A percentile compares a stretch with the other conserved stretches of the same genome.
Conservation (phyloP, 1,140 invertebrate genomes). For the Proctacanthus coquilletti region DNA sequence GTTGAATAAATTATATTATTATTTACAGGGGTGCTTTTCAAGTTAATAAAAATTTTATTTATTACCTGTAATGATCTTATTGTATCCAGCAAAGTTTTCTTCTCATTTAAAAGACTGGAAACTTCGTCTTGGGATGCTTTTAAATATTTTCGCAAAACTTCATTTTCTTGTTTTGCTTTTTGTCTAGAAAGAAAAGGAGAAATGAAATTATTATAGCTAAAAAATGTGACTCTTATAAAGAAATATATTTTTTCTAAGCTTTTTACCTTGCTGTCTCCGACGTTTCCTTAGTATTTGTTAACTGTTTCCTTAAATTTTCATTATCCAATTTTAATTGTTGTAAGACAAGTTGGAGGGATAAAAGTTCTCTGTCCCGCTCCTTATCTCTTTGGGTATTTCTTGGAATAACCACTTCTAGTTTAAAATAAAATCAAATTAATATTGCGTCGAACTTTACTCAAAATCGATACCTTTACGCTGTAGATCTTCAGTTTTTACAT, state of each 20-base stretch:
- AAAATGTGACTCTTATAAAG: not conserved
- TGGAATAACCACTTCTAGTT: too few species aligned
- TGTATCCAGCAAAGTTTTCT: constrained; percentile 52
- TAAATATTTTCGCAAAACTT: constrained; percentile 39
- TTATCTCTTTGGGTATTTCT: constrained; percentile 5
- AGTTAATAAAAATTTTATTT: not conserved
- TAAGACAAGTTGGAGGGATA: constrained; percentile 33
- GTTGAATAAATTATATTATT: constrained; percentile 1
- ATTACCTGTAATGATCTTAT: constrained; percentile 45
- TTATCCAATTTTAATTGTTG: constrained; percentile 43
- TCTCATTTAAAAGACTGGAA: constrained; percentile 49
- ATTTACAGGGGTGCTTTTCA: not conserved
- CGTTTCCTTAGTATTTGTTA: constrained; percentile 41
- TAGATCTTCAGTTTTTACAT: constrained; percentile 3
- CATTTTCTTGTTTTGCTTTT: constrained; percentile 45
- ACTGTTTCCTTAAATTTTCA: constrained; percentile 42
- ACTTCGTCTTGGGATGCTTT: constrained; percentile 57
- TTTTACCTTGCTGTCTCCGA: constrained; percentile 43
- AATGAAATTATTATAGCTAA: not conserved
- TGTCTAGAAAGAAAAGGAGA: constrained; percentile 15
- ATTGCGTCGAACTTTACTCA: too few species aligned
- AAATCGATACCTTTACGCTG: too few species aligned
- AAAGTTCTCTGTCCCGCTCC: constrained; percentile 32
- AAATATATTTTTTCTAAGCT: not conserved
- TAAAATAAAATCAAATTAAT: too few species aligned